phyloP scores from a whole-genome alignment of 2,888 invertebrate genomes.

The Drosophila ezoana region DNA sequence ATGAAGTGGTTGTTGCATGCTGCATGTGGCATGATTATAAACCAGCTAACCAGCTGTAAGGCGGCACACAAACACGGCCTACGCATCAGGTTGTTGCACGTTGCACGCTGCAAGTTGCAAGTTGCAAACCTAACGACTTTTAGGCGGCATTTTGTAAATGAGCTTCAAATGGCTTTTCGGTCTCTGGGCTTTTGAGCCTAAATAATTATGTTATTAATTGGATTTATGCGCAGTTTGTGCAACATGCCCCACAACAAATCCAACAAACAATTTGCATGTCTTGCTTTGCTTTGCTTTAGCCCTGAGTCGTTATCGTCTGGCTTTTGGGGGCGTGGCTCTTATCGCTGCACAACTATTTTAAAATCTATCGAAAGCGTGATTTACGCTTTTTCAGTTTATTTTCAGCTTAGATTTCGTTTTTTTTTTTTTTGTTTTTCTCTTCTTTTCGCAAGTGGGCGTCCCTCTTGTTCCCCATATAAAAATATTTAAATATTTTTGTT shows the following conservation, averaged over 20 bases:
- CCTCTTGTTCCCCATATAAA: conserved; percentile 57
- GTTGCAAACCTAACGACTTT: conserved; percentile 44
- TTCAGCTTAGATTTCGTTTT: conserved; percentile 19
- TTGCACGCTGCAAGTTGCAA: conserved; percentile 20
- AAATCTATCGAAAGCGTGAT: conserved; percentile 77
- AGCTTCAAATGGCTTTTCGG: conserved; percentile 53
- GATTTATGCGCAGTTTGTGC: conserved; percentile 71
- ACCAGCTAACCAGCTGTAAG: conserved; percentile 52
- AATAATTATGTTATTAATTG: conserved; percentile 78
- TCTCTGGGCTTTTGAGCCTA: conserved; percentile 29
- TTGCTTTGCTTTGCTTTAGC: conserved; percentile 22
- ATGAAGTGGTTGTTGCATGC: conserved; percentile 47
- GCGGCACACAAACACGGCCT: conserved; percentile 31
- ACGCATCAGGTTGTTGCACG: conserved; percentile 52
- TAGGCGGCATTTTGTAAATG: conserved; percentile 61
- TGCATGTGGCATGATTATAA: conserved; percentile 55
- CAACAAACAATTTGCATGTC: conserved; percentile 58
- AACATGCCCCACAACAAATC: conserved; percentile 35
- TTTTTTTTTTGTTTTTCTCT: conserved; percentile 11
- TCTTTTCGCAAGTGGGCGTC: conserved; percentile 62
- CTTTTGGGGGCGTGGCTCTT: conserved; percentile 48
- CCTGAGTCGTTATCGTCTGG: conserved; percentile 16
- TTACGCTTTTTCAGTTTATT: conserved; percentile 61
- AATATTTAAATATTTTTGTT: conserved; percentile 43
- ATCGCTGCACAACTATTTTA: conserved; percentile 70